phyloP scores from a whole-genome alignment of 1,140 invertebrate species.

The Diorhabda carinulata region DNA sequence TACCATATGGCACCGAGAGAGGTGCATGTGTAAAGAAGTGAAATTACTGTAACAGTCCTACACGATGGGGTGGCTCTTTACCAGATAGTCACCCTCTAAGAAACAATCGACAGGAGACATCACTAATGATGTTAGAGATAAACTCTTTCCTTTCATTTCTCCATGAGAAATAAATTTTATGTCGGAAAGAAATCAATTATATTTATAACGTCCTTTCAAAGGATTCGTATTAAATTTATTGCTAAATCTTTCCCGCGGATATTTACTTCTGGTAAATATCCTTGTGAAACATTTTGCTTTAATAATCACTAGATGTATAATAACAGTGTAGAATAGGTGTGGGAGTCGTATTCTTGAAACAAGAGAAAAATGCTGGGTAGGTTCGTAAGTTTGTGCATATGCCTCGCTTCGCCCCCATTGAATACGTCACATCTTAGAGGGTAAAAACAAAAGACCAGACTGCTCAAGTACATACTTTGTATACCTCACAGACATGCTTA shows the following conservation, averaged over 20 bases:
- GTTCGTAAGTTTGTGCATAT: constrained; percentile 27
- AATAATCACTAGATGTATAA: neutral
- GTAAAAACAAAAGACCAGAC: constrained; percentile 38
- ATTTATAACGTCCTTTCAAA: neutral
- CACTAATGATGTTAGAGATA: constrained; percentile 24
- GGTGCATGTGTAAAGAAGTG: constrained; percentile 24
- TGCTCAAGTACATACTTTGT: constrained; percentile 36
- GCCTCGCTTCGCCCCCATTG: constrained; percentile 35
- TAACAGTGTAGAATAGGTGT: neutral
- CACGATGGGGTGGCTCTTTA: constrained; percentile 21
- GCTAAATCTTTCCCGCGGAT: too few species aligned
- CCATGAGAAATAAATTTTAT: constrained; percentile 1
- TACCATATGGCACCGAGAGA: constrained; percentile 32
- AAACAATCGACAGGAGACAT: constrained; percentile 18
- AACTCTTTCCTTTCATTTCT: neutral
- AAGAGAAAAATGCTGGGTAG: constrained; percentile 11
- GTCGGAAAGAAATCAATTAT: neutral
- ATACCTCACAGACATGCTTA: constrained; percentile 29
- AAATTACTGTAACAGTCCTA: constrained; percentile 23
- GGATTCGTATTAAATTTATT: neutral
- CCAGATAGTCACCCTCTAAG: constrained; percentile 25
- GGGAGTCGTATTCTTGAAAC: constrained; percentile 28
- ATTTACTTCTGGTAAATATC: too few species aligned
- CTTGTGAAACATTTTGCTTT: neutral
- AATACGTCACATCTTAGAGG: constrained; percentile 37